A percentile compares a stretch with the other conserved stretches of the same genome.
Evolutionary conservation across 1,140 invertebrate species (phyloP).

Genomic region (Chironomus striatipennis): DNA sequence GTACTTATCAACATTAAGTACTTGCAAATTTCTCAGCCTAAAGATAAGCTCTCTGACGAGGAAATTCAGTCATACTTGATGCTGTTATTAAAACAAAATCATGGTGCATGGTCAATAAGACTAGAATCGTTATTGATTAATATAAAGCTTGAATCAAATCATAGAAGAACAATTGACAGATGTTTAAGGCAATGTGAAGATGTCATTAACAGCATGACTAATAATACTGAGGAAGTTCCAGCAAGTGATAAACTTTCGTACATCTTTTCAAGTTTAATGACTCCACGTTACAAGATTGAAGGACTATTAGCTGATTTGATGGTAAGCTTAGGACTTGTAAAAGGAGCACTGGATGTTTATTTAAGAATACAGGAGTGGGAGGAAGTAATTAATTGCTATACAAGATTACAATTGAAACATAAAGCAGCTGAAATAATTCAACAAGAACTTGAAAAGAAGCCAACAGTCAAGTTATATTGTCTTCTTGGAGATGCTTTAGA

Average conservation of each 20-base stretch:
- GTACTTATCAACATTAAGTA: slow-evolving; percentile 62
- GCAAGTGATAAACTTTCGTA: slow-evolving; percentile 41
- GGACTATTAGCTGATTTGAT: slow-evolving; percentile 69
- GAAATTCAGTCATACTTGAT: slow-evolving; percentile 71
- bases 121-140: slow-evolving; percentile 60
- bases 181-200: slow-evolving; percentile 79
- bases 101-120: slow-evolving; percentile 65
- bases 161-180: slow-evolving; percentile 72
- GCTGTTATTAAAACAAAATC: slow-evolving; percentile 51
- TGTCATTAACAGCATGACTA: slow-evolving; percentile 49
- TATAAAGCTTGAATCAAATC: slow-evolving; percentile 63
- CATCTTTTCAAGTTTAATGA: slow-evolving; percentile 57
- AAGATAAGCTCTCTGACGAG: slow-evolving; percentile 66
- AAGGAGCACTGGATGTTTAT: slow-evolving; percentile 80
- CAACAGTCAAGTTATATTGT: slow-evolving; percentile 82
- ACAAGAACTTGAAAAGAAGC: slow-evolving; percentile 67
- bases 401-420: slow-evolving; percentile 67
- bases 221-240: slow-evolving; percentile 26
- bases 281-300: slow-evolving; percentile 65
- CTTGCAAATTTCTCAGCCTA: slow-evolving; percentile 60
- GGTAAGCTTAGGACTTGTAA: slow-evolving; percentile 69
- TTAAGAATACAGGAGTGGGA: slow-evolving; percentile 80
- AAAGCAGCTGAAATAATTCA: slow-evolving; percentile 85
- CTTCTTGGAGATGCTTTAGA: slow-evolving; percentile 61
- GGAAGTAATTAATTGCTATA: slow-evolving; percentile 86